Conservation (phyloP, 2,113 vertebrate species). For the Mus spicilegus region DNA sequence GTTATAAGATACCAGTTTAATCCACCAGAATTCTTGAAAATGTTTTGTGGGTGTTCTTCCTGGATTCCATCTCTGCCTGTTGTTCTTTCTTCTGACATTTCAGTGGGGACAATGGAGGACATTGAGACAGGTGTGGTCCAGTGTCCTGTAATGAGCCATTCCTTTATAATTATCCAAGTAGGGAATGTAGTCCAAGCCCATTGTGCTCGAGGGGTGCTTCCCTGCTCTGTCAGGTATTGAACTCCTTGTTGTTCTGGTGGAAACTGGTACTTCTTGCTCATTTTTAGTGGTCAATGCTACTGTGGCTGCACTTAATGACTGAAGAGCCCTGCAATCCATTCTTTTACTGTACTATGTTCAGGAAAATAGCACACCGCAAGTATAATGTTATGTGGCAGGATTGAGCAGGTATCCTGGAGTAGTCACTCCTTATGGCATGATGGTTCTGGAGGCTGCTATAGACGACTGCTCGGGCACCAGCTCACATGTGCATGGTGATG, state of each 20-base stretch:
- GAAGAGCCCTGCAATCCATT: neutral
- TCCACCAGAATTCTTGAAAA: neutral
- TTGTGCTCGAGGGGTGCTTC: neutral
- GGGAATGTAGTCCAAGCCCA: neutral
- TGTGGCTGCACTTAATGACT: accelerated
- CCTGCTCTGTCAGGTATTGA: neutral
- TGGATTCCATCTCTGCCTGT: neutral
- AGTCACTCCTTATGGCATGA: accelerated
- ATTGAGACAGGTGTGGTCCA: accelerated
- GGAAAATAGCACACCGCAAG: accelerated
- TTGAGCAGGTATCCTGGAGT: accelerated
- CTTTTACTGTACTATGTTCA: accelerated
- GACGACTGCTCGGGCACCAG: too few species aligned
- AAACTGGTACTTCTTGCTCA: neutral
- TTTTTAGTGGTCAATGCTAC: accelerated
- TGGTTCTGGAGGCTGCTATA: neutral
- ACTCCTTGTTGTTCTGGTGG: neutral
- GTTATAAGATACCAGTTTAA: neutral
- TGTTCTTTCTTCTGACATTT: neutral
- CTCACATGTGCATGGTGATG: neutral
- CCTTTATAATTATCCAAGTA: accelerated
- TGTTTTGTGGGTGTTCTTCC: accelerated
- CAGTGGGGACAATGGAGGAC: neutral
- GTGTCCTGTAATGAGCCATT: neutral
- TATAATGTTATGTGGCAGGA: accelerated